phyloP scores from a whole-genome alignment of 2,888 invertebrate species.

The Drosophila robusta region DNA sequence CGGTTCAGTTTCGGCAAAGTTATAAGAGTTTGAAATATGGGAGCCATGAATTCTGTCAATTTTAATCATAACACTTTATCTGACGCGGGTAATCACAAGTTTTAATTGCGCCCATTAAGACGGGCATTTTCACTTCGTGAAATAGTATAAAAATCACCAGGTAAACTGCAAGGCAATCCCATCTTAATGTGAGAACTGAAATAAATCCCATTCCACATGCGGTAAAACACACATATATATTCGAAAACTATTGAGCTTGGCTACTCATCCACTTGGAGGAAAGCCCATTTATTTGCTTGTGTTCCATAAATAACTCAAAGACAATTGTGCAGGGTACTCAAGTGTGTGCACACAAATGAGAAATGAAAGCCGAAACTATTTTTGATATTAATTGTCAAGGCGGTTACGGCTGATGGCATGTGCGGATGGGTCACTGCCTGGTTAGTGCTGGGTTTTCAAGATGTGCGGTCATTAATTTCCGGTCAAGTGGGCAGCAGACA shows the following conservation, averaged over 20 bases:
- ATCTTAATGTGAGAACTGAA: neutral
- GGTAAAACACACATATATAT: neutral
- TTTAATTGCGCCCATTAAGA: too few relatives aligned
- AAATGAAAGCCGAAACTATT: constrained; percentile 61
- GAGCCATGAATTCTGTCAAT: too few relatives aligned
- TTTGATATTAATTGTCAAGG: constrained; percentile 75
- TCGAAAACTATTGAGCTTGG: neutral
- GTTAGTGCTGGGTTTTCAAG: constrained; percentile 38
- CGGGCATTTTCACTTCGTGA: too few relatives aligned
- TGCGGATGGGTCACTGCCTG: neutral
- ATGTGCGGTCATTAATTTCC: constrained; percentile 74
- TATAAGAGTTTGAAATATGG: too few relatives aligned
- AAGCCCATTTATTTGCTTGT: constrained; percentile 14
- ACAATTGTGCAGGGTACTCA: constrained; percentile 52
- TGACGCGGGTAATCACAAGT: too few relatives aligned
- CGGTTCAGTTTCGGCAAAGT: too few relatives aligned
- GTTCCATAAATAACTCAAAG: constrained; percentile 70
- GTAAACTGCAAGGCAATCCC: too few relatives aligned
- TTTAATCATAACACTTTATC: too few relatives aligned
- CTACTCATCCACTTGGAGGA: constrained; percentile 4
- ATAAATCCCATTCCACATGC: neutral
- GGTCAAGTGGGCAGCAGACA: constrained; percentile 76
- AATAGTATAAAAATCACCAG: too few relatives aligned
- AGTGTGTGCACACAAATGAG: constrained; percentile 72
- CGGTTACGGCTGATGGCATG: constrained; percentile 12